phyloP scores from a whole-genome alignment of 2,113 vertebrate genomes.

The Chloebia gouldiae region DNA sequence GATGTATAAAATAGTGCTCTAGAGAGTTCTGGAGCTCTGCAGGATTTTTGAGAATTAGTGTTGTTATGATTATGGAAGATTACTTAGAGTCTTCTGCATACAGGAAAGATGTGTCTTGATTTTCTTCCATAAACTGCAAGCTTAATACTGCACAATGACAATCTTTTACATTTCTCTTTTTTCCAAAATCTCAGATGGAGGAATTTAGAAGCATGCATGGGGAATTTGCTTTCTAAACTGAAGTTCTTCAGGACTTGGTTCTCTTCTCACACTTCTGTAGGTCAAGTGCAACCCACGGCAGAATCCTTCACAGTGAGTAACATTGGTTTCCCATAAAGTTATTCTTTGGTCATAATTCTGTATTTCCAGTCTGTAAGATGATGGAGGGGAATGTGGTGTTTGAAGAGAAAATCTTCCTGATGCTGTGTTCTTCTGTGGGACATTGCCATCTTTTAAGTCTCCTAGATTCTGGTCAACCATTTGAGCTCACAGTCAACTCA shows the following conservation, averaged over 20 bases:
- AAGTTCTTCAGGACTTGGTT: neutral
- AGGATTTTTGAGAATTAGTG: neutral
- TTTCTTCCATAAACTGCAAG: slow-evolving; percentile 1
- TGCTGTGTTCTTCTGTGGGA: neutral
- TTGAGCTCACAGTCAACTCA: neutral
- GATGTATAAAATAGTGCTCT: neutral
- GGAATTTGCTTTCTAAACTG: neutral
- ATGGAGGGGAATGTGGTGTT: neutral
- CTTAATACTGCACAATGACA: neutral
- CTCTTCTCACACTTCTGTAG: neutral
- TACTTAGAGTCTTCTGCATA: neutral
- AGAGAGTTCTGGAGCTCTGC: neutral
- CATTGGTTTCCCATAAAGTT: neutral
- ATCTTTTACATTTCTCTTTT: neutral
- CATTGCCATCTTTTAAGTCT: neutral
- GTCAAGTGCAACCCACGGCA: neutral
- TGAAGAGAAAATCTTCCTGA: neutral
- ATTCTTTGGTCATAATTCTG: neutral
- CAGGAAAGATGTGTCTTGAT: neutral
- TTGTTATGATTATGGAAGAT: neutral
- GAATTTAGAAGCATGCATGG: neutral
- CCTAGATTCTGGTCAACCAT: neutral
- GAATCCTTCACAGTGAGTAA: neutral
- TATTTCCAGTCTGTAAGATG: neutral
- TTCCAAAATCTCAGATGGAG: neutral